A percentile compares a stretch with the other conserved stretches of the same genome.
phyloP scores from a whole-genome alignment of 1,140 invertebrate genomes.

The Ptiloglossa arizonensis region DNA sequence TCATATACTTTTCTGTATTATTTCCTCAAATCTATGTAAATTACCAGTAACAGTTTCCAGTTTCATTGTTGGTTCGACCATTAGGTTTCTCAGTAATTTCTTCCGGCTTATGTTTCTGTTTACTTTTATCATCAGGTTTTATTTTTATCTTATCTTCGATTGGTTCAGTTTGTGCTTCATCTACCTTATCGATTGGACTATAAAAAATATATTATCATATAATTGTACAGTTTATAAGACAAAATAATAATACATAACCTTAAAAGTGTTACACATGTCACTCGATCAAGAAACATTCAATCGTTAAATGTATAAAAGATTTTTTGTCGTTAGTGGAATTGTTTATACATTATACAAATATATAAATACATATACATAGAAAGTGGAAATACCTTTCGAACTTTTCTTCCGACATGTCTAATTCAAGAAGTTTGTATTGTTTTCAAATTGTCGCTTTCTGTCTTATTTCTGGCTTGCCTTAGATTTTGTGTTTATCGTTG shows the following conservation, averaged over 20 bases:
- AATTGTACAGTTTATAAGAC: constrained; percentile 7
- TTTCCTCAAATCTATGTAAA: background rate
- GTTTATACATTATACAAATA: background rate
- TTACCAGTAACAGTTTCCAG: constrained; percentile 79
- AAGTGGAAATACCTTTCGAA: constrained; percentile 59
- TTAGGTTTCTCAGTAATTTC: constrained; percentile 70
- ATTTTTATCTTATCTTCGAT: constrained; percentile 59
- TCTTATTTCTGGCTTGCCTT: background rate
- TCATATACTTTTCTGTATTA: constrained; percentile 5
- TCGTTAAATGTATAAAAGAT: background rate
- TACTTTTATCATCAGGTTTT: constrained; percentile 62
- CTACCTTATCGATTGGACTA: constrained; percentile 63
- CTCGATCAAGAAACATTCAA: background rate
- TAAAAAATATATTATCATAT: constrained; percentile 43
- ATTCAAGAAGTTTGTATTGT: background rate
- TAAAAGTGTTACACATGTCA: background rate
- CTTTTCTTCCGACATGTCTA: constrained; percentile 72
- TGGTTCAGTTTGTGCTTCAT: constrained; percentile 50
- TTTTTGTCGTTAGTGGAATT: background rate
- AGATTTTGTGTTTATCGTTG: background rate
- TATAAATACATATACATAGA: too few species aligned
- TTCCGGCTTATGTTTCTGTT: constrained; percentile 61
- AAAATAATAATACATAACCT: constrained; percentile 48
- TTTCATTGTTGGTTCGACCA: constrained; percentile 65
- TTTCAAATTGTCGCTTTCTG: background rate